These are phyloP conservation scores for Psittacula cyanocephala DNA, from an alignment of 2,113 vertebrate species.

Conservation along the genomic window DNA sequence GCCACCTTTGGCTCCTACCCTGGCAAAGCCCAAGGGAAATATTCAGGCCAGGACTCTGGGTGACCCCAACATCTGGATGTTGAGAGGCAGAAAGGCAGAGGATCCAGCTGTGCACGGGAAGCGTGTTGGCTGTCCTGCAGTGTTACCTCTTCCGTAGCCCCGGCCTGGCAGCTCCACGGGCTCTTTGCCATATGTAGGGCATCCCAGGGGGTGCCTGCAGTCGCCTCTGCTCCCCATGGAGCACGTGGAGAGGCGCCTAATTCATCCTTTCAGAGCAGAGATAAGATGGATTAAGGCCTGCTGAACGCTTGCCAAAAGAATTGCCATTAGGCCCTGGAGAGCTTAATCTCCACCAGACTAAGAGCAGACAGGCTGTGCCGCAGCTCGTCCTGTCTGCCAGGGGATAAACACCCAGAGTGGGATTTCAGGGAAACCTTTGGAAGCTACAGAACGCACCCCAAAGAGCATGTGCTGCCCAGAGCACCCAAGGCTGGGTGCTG, in stretches of 20 bases:
- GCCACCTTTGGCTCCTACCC: not conserved
- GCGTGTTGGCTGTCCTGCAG: rapidly evolving
- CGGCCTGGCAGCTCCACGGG: rapidly evolving
- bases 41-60: not conserved
- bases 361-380: conserved; percentile 17
- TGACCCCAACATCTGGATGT: not conserved
- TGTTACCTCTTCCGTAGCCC: not conserved
- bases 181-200: conserved; percentile 1
- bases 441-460: not conserved
- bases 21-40: not conserved
- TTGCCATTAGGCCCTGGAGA: conserved; percentile 27
- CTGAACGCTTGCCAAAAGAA: conserved; percentile 38
- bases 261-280: conserved; percentile 32
- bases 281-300: conserved; percentile 48
- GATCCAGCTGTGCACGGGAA: not conserved
- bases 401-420: conserved; percentile 3
- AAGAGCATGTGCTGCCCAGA: rapidly evolving
- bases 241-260: not conserved
- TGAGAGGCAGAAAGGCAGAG: not conserved
- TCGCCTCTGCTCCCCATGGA: not conserved
- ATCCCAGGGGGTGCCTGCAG: not conserved
- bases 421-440: not conserved
- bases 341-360: conserved; percentile 51
- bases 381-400: conserved; percentile 14
- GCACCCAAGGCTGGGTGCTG: not conserved